Conservation (phyloP, 2,888 invertebrate species). For the Cancer borealis region DNA sequence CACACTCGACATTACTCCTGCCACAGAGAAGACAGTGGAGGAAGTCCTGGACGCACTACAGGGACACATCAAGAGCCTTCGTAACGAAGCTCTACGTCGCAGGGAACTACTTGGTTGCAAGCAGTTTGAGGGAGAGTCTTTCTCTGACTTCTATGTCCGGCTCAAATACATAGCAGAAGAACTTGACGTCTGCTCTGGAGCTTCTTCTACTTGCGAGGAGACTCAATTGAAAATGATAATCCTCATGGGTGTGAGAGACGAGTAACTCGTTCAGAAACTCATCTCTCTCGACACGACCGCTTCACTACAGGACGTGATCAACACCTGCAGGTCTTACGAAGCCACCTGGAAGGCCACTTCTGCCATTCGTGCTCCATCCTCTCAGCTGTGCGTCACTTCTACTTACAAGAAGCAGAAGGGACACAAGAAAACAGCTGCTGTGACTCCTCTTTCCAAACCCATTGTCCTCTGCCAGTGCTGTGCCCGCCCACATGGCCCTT, state of each 20-base stretch:
- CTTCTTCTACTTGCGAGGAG: not conserved
- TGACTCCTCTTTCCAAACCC: not conserved
- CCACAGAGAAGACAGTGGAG: conserved; percentile 79
- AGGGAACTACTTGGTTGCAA: not conserved
- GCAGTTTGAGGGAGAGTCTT: conserved; percentile 13
- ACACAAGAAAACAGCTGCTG: not conserved
- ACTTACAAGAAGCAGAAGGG: not conserved
- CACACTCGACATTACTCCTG: not conserved
- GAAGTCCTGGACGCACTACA: conserved; percentile 85
- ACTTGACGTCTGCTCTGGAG: not conserved
- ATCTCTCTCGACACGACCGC: not conserved
- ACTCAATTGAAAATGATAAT: conserved; percentile 35
- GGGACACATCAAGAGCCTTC: conserved; percentile 24
- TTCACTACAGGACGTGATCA: not conserved
- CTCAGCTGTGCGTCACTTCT: not conserved
- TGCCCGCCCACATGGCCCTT: not conserved
- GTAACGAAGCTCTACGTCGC: not conserved
- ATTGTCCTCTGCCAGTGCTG: not conserved
- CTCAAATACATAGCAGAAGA: not conserved
- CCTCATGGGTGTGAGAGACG: conserved; percentile 30
- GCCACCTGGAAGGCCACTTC: conserved; percentile 20
- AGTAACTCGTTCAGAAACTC: conserved; percentile 40
- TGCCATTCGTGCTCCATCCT: conserved; percentile 14
- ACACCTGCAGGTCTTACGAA: too few relatives aligned
- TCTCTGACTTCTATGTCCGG: not conserved